Evolutionary conservation across 2,797 vertebrate genomes (phyloP), one percentile per base, ranked within the genome.

Genomic region (Echiichthys vipera): DNA sequence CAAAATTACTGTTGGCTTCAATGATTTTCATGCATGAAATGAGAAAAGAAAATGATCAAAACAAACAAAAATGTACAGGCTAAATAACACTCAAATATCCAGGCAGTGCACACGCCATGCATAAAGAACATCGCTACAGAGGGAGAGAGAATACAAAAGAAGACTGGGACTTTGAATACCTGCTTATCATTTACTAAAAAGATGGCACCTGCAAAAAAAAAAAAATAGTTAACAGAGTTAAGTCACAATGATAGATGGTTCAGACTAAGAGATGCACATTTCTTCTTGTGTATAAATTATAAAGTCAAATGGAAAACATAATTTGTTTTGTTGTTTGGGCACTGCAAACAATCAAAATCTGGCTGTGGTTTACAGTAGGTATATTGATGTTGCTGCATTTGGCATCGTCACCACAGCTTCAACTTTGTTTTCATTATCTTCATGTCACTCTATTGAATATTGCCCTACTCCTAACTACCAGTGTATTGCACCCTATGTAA

Each of bases 161-260:
- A 65, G 50, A 76, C n/a, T n/a, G 29, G 32, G 25, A 61, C 50
- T 64, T 73, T 71, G n/a, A 84, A 83, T 91, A 92, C 88, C 90
- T 92, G 73, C 53, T 75, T 40, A 86, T 49, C 12, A 22, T 69
- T 63, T 74, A 72, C 53, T 25, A 34, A 59, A 73, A 68, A 64
- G 58, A 65, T 3, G 42, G 54, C 0, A 4, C 81, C 74, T 90
- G 77, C 47, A 84, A 71, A 83, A 55, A 89, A 59, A 86, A n/a
- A n/a, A n/a, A n/a, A n/a, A n/a, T n/a, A n/a, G n/a, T n/a, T n/a
- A n/a, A 56, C 83, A 77, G 57, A 75, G 2, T 46, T 74, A 43
- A 66, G 47, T 29, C 9, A 20, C 34, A 56, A 64, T 18, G 15
- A 63, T 8, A 20, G 20, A 58, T 18, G 29, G 22, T 55, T 76